Evolutionary conservation across 2,888 invertebrate genomes (phyloP).

Genomic region (Dasypogon diadema): DNA sequence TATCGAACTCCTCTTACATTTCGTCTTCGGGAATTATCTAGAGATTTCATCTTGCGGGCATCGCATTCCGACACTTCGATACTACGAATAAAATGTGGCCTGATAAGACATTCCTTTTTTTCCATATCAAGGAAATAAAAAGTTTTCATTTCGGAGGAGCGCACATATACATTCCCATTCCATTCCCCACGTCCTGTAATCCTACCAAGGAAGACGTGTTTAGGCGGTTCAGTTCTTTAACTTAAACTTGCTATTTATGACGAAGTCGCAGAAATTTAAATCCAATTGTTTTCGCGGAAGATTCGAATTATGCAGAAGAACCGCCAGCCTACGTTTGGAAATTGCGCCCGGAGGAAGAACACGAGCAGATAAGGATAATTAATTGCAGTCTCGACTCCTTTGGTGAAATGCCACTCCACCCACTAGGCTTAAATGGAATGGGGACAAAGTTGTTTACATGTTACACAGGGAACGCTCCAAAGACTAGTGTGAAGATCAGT

Average conservation of each 20-base stretch:
- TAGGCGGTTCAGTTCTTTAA: neutral
- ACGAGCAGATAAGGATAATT: constrained; percentile 46
- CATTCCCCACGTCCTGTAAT: neutral
- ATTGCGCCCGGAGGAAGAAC: neutral
- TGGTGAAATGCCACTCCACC: neutral
- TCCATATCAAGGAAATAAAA: constrained; percentile 11
- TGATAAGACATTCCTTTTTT: constrained; percentile 26
- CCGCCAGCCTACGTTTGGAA: neutral
- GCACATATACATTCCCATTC: neutral
- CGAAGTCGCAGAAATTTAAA: constrained; percentile 18
- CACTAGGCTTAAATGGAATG: neutral
- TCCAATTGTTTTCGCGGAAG: neutral
- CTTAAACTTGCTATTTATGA: constrained; percentile 28
- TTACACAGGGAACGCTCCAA: neutral
- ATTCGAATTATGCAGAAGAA: neutral
- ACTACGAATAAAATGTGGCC: constrained; percentile 35
- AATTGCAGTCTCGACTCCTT: constrained; percentile 34
- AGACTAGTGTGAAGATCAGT: neutral
- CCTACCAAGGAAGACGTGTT: too few relatives aligned
- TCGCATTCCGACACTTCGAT: constrained; percentile 35
- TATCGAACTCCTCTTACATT: constrained; percentile 2
- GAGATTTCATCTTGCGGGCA: constrained; percentile 43
- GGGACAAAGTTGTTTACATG: constrained; percentile 31
- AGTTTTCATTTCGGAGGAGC: neutral
- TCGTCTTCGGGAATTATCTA: constrained; percentile 10